These are phyloP conservation scores for Orchestia grillus DNA, from an alignment of 1,140 invertebrate genomes.

Conservation along the genomic window DNA sequence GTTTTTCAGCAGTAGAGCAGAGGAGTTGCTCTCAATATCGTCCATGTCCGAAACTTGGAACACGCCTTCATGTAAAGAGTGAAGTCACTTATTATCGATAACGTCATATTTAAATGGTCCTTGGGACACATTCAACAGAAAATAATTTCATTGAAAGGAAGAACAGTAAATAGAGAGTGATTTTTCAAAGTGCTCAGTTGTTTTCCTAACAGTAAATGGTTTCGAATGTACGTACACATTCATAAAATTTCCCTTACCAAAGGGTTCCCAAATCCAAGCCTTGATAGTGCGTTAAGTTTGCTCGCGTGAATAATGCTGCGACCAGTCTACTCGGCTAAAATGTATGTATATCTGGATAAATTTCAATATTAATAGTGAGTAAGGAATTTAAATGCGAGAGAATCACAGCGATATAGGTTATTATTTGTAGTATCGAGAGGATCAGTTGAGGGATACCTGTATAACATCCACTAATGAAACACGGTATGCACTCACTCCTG, in stretches of 20 bases:
- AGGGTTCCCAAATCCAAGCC: not conserved
- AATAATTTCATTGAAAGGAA: not conserved
- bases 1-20: not conserved
- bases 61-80: not conserved
- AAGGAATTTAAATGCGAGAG: not conserved
- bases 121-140: not conserved
- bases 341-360: not conserved
- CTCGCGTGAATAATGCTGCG: not conserved
- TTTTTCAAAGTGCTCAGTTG: not conserved
- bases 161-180: not conserved
- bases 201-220: not conserved
- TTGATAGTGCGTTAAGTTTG: not conserved
- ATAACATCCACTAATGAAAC: not conserved
- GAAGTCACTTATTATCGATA: not conserved
- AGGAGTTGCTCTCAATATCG: not conserved
- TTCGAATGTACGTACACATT: not conserved
- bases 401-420: not conserved
- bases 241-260: not conserved
- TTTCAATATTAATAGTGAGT: not conserved
- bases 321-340: not conserved
- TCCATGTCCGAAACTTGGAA: not conserved
- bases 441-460: not conserved
- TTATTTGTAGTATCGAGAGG: not conserved
- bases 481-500: not conserved
- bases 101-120: not conserved